Evolutionary conservation across 2,888 invertebrate genomes (phyloP).

Genomic region (Cephonodes hylas): DNA sequence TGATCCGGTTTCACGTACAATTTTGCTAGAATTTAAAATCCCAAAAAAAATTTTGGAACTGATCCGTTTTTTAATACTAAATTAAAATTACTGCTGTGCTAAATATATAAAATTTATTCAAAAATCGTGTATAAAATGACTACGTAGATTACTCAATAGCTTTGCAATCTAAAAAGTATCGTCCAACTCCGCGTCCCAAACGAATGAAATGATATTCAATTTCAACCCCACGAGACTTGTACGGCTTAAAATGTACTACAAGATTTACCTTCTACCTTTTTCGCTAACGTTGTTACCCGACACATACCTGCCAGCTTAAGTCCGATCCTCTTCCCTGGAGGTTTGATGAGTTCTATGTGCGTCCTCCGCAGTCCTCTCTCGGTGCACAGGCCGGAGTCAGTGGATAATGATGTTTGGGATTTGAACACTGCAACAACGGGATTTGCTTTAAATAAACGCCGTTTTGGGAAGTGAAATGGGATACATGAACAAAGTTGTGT

Average conservation of each 20-base stretch:
- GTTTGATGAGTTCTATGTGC: slow-evolving; percentile 78
- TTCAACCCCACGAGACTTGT: not conserved
- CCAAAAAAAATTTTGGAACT: not conserved
- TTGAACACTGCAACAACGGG: slow-evolving; percentile 68
- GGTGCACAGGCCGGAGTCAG: slow-evolving; percentile 75
- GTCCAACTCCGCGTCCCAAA: not conserved
- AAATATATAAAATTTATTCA: not conserved
- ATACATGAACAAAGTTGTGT: not conserved
- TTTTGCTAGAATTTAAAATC: not conserved
- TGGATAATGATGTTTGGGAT: slow-evolving; percentile 73
- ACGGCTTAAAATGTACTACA: slow-evolving; percentile 9
- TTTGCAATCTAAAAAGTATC: not conserved
- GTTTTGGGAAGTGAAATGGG: not conserved
- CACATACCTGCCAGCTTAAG: slow-evolving; percentile 80
- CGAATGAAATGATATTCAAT: not conserved
- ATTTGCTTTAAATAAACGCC: not conserved
- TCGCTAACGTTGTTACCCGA: slow-evolving; percentile 3
- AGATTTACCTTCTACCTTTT: slow-evolving; percentile 5
- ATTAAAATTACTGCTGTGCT: not conserved
- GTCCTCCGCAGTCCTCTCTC: slow-evolving; percentile 69
- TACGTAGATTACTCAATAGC: not conserved
- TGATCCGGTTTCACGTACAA: not conserved
- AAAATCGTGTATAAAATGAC: not conserved
- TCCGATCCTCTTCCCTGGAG: slow-evolving; percentile 80
- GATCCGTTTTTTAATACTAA: not conserved